phyloP scores from a whole-genome alignment of 2,888 invertebrate species.

The Nephrotoma guestfalica region DNA sequence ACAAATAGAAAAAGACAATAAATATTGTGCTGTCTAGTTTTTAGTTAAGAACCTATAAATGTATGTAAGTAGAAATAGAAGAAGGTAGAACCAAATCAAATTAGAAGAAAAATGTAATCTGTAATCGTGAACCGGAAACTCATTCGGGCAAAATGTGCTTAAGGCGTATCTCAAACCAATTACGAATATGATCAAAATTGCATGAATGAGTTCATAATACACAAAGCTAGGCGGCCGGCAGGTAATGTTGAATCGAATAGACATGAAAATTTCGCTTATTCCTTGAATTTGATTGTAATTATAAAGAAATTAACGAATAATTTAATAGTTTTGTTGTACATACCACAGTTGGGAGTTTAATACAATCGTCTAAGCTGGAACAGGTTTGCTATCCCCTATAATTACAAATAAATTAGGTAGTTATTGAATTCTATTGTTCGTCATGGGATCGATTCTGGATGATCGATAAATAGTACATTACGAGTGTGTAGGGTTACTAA shows the following conservation, averaged over 20 bases:
- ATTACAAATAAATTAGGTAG: background rate
- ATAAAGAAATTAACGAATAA: background rate
- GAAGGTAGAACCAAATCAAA: background rate
- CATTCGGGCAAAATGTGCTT: background rate
- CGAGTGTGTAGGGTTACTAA: background rate
- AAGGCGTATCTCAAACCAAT: background rate
- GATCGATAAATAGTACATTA: background rate
- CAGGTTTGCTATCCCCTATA: background rate
- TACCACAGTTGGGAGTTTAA: background rate
- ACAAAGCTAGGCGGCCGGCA: background rate
- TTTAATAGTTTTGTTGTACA: background rate
- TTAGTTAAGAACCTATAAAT: background rate
- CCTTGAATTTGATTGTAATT: background rate
- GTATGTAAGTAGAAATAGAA: background rate
- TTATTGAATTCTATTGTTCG: background rate
- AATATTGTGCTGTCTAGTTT: background rate
- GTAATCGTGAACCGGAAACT: background rate
- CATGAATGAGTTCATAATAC: background rate
- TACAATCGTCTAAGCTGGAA: background rate
- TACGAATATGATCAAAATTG: background rate
- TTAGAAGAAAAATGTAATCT: background rate
- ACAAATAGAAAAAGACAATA: background rate
- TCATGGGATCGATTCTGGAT: background rate
- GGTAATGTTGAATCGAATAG: background rate
- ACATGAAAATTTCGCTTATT: background rate